Evolutionary conservation across 2,888 invertebrate species (phyloP), one percentile per base, ranked within the genome.

Genomic region (Notodonta ziczac): DNA sequence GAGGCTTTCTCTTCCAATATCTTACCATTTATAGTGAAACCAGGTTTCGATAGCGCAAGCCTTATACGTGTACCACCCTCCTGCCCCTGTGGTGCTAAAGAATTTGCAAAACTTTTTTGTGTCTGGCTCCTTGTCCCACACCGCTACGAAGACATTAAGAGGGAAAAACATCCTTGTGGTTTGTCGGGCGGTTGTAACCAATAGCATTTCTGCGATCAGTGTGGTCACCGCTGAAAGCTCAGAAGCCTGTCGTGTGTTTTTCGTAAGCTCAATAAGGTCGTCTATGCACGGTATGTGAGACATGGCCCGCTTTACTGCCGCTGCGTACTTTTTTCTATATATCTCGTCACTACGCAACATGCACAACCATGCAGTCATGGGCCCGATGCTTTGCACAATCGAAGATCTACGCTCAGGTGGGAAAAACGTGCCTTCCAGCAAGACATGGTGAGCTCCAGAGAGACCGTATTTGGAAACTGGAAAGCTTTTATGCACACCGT

Each of bases 151-250:
- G 0, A 79, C 56, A 0, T 65, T 64, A 0, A 76, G 7, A 0
- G 74, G 81, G 57, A 78, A 78, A 44, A 62, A 76, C 67, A 73
- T 72, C 8, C 72, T 35, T 0, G 73, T 76, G 0, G 72, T 69
- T 52, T 76, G 69, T 60, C 76, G 65, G 0, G 70, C 40, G 1
- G 72, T 72, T 8, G 73, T 73, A 0, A 76, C 53, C 2, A 72
- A 13, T 3, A 73, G 12, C 14, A 69, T 76, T 32, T 72, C 72
- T 14, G 71, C 71, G 0, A 73, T 9, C 8, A 72, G 13, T 0
- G 63, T 63, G 2, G 63, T 69, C 1, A 67, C 1, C 0, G 57
- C 55, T 13, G 66, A 59, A 0, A 72, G 32, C 13, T 72, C 68
- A 9, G 63, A 66, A 0, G 71, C 63, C 55, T 60, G 61, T 24